Base-by-base conservation (phyloP, 2,797 vertebrate genomes). In the Thripadectes ignobilis region DNA sequence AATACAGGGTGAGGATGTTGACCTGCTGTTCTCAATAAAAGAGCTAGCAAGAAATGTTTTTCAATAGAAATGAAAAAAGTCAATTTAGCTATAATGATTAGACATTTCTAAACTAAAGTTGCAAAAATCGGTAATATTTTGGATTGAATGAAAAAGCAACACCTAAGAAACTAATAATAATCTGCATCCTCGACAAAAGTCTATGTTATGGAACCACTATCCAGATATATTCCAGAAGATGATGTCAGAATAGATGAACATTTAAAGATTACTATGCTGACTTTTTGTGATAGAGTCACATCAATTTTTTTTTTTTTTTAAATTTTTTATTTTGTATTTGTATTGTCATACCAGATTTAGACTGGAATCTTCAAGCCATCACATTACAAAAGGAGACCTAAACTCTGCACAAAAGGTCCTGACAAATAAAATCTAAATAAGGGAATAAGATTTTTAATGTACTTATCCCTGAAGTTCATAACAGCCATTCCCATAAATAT, bases 161-260 rank as follows among this genome's bases (percentile, higher is more conserved):
- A 3, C 7, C 41, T 30, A 7, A 75, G 27, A 74, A 88, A 86
- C 29, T 2, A 75, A n/a, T 26, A 59, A 71, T 30, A 32, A 1
- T 7, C 9, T 72, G 9, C 2, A 20, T 1, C 6, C 2, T 2
- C 6, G 5, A 54, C 9, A 14, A 72, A 75, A 76, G 7, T 2
- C 9, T 75, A 38, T 14, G 5, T 52, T 29, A 16, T 8, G 7
- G 54, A 86, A 12, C 4, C 16, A 68, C 10, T 51, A 29, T 75
- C 19, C 54, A 67, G 16, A 32, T 0, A 0, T 3, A 39, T 86
- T 87, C 20, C 34, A 78, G 24, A 72, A 58, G 14, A 34, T n/a
- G 2, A 23, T 38, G 21, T 68, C 10, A 66, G 16, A 22, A 41
- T 5, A 81, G 39, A 34, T 19, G 12, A 86, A 67, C 21, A 10